Evolutionary conservation across 2,888 invertebrate species (phyloP), one percentile per base, ranked within the genome.

Genomic region (Poecilus cupreus): DNA sequence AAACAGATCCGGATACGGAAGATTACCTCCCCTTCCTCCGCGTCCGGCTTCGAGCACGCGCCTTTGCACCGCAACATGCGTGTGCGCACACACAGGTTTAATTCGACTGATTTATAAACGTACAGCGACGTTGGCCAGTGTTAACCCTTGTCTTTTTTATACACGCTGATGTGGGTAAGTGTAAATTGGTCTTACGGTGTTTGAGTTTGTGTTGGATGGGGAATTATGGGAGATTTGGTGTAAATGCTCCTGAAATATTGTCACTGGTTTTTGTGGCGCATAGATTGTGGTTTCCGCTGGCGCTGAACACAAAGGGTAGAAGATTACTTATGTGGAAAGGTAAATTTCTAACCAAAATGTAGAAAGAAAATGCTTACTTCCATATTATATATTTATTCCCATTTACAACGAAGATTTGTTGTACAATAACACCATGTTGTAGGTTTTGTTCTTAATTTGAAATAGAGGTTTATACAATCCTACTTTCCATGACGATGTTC

Each of bases 1-100:
- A 75, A 75, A 75, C 75, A 75, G 75, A 75, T 75, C 54, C 75
- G 75, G 75, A 75, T 75, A 75, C 75, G 75, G 75, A 54, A 75
- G 51, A 75, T 75, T 75, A 75, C 75, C 39, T 8, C 39, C 32
- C 32, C 18, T 13, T 32, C 18, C 18, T 18, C 18, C 16, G 32
- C 60, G 60, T 60, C 32, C 60, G 60, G 60, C 26, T 4, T 46
- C 13, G 26, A 32, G 13, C 32, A 26, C 11, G 54, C 22, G 54
- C 54, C 54, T 11, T 18, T 22, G 22, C 54, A 8, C 54, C 11
- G 54, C 54, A 22, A 6, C 54, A 54, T 54, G 54, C 54, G 54
- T 54, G 24, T 13, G 26, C 64, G 64, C 37, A 68, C 18, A 68
- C 60, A 37, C 64, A 37, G 64, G 13, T 68, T 37, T 68, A 68